Conservation (phyloP, 1,140 invertebrate genomes). For the Camponotus pennsylvanicus region DNA sequence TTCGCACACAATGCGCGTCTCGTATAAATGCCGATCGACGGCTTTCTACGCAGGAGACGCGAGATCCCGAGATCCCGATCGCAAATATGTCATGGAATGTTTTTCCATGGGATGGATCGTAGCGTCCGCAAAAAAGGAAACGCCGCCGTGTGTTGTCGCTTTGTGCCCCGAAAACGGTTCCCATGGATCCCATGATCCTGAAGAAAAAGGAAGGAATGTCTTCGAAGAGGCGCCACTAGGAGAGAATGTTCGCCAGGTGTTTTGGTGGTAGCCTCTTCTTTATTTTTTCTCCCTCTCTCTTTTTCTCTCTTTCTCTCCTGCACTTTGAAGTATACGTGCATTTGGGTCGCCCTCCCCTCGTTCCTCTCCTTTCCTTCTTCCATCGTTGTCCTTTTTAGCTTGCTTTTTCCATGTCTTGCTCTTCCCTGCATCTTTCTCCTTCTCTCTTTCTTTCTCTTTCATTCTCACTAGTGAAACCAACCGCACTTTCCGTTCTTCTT, state of each 20-base stretch:
- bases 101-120: slow-evolving; percentile 59
- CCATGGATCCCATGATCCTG: slow-evolving; percentile 78
- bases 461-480: slow-evolving; percentile 13
- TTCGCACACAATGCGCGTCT: background rate
- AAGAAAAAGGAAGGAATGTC: slow-evolving; percentile 75
- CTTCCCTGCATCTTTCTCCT: slow-evolving; percentile 20
- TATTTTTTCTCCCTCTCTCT: slow-evolving; percentile 58
- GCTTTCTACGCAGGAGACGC: background rate
- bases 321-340: slow-evolving; percentile 14
- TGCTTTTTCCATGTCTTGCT: background rate
- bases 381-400: slow-evolving; percentile 15
- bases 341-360: slow-evolving; percentile 54
- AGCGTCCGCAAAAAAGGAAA: slow-evolving; percentile 67
- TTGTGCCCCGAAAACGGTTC: slow-evolving; percentile 78
- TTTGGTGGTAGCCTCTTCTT: slow-evolving; percentile 70
- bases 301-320: slow-evolving; percentile 59
- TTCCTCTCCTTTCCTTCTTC: slow-evolving; percentile 22
- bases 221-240: slow-evolving; percentile 82
- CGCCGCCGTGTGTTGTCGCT: slow-evolving; percentile 52
- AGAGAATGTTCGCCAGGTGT: slow-evolving; percentile 82
- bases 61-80: background rate
- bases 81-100: slow-evolving; percentile 30
- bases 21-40: background rate
- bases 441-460: slow-evolving; percentile 21
- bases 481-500: background rate